phyloP scores from a whole-genome alignment of 1,140 invertebrate genomes.

The Augochlora pura region DNA sequence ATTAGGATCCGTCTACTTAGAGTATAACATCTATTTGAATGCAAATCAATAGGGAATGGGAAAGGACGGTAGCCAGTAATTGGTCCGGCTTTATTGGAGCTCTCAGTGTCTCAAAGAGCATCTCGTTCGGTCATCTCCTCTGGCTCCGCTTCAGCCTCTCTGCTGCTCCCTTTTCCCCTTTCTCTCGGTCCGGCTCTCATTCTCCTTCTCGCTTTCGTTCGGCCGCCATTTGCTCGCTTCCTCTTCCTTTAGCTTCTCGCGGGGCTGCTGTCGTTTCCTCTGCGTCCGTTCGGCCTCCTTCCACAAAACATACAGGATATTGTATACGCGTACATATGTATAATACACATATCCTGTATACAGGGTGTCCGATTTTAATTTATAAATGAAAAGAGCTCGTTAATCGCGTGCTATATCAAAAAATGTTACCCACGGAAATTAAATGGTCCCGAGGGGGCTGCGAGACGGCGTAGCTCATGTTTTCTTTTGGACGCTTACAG shows the following conservation, averaged over 20 bases:
- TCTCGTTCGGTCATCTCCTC: constrained; percentile 80
- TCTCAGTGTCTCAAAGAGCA: constrained; percentile 81
- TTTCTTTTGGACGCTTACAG: too few species aligned
- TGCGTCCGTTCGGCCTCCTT: constrained; percentile 20
- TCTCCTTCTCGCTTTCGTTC: constrained; percentile 39
- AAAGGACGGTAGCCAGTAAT: constrained; percentile 79
- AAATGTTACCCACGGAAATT: too few species aligned
- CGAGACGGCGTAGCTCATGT: too few species aligned
- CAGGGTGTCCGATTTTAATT: too few species aligned
- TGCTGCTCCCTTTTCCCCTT: constrained; percentile 50
- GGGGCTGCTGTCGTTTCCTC: constrained; percentile 42
- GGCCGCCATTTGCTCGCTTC: constrained; percentile 23
- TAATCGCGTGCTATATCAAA: too few species aligned
- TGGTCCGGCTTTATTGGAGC: constrained; percentile 80
- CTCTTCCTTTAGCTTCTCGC: constrained; percentile 46
- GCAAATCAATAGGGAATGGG: constrained; percentile 80
- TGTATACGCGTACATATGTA: neutral
- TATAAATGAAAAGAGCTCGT: too few species aligned
- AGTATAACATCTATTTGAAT: constrained; percentile 81
- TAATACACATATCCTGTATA: too few species aligned
- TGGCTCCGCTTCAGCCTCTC: constrained; percentile 59
- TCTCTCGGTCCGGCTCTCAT: constrained; percentile 48
- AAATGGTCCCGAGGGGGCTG: too few species aligned
- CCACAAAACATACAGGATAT: constrained; percentile 27
- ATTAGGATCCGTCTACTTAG: constrained; percentile 81